A percentile compares a stretch with the other conserved stretches of the same genome.
phyloP scores from a whole-genome alignment of 1,140 invertebrate species.

The Drosophila tani region DNA sequence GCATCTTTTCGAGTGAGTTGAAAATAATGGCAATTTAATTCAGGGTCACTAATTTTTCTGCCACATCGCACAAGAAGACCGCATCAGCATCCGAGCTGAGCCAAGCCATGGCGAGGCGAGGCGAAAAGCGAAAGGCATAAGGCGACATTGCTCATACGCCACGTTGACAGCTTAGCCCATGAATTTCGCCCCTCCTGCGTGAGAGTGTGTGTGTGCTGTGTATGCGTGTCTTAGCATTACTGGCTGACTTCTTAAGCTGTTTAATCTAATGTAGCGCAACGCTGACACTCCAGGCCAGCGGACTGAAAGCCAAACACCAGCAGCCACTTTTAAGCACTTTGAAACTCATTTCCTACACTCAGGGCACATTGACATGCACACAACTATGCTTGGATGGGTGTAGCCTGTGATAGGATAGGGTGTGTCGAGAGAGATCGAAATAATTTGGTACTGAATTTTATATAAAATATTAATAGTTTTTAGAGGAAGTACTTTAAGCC shows the following conservation, averaged over 20 bases:
- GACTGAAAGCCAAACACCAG: slow-evolving; percentile 59
- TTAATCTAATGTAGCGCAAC: slow-evolving; percentile 75
- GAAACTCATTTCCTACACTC: slow-evolving; percentile 79
- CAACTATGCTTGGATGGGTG: slow-evolving; percentile 24
- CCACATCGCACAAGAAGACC: slow-evolving; percentile 73
- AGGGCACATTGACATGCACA: slow-evolving; percentile 68
- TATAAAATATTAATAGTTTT: background rate
- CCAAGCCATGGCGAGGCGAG: slow-evolving; percentile 25
- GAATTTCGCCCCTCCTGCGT: slow-evolving; percentile 43
- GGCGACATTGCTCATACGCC: slow-evolving; percentile 67
- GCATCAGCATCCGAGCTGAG: slow-evolving; percentile 29
- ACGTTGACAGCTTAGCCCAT: slow-evolving; percentile 59
- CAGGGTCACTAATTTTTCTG: slow-evolving; percentile 84
- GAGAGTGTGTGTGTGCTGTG: slow-evolving; percentile 11
- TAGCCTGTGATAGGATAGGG: background rate
- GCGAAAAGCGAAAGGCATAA: slow-evolving; percentile 30
- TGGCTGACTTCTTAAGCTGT: slow-evolving; percentile 75
- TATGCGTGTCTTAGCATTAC: slow-evolving; percentile 39
- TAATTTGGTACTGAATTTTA: background rate
- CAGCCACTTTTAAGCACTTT: slow-evolving; percentile 78
- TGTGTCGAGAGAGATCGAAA: background rate
- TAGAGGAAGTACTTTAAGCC: no score
- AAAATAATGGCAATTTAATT: slow-evolving; percentile 83
- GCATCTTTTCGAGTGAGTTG: slow-evolving; percentile 79
- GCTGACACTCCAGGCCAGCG: slow-evolving; percentile 53